Percentiles rank a stretch among this genome's conserved stretches.
phyloP scores from a whole-genome alignment of 2,888 invertebrate genomes.

The Philhelius pedissequus region DNA sequence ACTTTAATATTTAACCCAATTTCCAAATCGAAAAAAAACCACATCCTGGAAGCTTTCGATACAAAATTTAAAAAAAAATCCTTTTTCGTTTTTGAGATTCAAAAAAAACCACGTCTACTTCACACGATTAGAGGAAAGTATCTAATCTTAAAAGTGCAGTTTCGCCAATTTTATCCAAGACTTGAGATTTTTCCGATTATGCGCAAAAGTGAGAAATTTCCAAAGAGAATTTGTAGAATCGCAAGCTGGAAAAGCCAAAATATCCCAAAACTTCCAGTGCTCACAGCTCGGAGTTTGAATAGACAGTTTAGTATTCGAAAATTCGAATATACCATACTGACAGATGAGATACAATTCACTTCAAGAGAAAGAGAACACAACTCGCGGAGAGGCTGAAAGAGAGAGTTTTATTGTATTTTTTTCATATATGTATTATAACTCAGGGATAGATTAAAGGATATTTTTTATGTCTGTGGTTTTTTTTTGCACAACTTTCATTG shows the following conservation, averaged over 20 bases:
- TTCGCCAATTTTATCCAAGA: neutral
- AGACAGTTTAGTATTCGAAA: neutral
- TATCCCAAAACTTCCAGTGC: neutral
- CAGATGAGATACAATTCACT: neutral
- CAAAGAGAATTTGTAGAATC: neutral
- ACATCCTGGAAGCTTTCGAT: neutral
- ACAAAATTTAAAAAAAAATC: neutral
- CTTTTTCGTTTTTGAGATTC: neutral
- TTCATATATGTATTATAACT: no score
- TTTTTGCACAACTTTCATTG: slow-evolving; percentile 19
- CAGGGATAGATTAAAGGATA: neutral
- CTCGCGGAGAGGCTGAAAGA: neutral
- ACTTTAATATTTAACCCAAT: neutral
- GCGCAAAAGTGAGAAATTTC: neutral
- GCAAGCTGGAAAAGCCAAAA: neutral
- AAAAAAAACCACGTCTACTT: neutral
- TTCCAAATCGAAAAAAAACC: neutral
- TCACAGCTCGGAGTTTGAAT: neutral
- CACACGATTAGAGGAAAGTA: neutral
- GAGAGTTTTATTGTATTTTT: neutral
- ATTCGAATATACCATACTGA: neutral
- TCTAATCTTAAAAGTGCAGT: neutral
- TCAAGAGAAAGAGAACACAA: neutral
- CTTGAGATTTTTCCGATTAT: neutral
- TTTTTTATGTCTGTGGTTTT: neutral